Conservation (phyloP, 2,113 vertebrate genomes). For the Triplophysa tibetana region DNA sequence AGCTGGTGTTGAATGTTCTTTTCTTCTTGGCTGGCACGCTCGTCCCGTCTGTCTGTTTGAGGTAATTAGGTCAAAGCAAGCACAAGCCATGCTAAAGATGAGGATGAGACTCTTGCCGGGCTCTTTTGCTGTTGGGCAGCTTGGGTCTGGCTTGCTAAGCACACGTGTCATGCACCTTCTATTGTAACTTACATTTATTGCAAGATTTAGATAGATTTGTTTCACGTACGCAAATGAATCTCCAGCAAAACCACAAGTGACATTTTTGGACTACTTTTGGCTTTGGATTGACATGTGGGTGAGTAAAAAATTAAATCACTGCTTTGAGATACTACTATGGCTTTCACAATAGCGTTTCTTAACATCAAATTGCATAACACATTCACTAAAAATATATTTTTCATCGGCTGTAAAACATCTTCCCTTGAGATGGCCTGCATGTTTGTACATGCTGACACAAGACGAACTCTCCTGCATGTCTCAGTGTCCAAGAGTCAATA, state of each 20-base stretch:
- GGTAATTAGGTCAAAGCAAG: conserved; percentile 17
- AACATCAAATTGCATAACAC: conserved; percentile 17
- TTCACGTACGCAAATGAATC: too few relatives aligned
- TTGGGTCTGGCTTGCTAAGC: background rate
- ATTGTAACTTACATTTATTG: too few relatives aligned
- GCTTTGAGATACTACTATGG: background rate
- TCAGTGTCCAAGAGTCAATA: background rate
- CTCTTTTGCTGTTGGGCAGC: background rate
- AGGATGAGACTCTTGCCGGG: conserved; percentile 50
- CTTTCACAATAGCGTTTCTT: background rate
- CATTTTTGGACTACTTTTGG: too few relatives aligned
- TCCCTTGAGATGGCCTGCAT: conserved; percentile 3
- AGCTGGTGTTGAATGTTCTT: conserved; percentile 30
- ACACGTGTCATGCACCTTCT: background rate
- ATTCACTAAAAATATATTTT: conserved; percentile 14
- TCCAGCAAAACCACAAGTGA: too few relatives aligned
- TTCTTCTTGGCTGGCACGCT: conserved; percentile 22
- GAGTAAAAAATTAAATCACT: too few relatives aligned
- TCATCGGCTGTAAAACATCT: conserved; percentile 25
- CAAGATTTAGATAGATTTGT: too few relatives aligned
- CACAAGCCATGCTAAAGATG: background rate
- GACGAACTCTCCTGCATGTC: conserved; percentile 2
- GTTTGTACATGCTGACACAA: conserved; percentile 24
- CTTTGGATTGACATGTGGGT: too few relatives aligned
- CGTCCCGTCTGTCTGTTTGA: conserved; percentile 18